phyloP scores from a whole-genome alignment of 2,113 vertebrate genomes.

The Steatornis caripensis region DNA sequence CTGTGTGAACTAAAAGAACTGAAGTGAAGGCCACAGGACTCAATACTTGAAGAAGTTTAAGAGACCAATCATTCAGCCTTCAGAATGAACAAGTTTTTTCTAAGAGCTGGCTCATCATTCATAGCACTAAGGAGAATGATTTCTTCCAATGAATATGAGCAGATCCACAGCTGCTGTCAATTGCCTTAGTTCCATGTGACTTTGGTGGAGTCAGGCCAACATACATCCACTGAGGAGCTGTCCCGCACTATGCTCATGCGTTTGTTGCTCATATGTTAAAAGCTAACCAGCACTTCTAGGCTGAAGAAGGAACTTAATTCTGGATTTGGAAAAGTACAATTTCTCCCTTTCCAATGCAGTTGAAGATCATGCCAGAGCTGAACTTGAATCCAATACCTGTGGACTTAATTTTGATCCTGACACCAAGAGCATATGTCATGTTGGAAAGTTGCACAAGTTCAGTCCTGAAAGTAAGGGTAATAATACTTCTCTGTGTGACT shows the following conservation, averaged over 20 bases:
- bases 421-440: not conserved
- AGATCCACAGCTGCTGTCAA: not conserved
- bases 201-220: not conserved
- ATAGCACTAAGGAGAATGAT: not conserved
- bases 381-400: not conserved
- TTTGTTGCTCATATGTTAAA: not conserved
- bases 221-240: not conserved
- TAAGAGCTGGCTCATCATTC: not conserved
- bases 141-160: not conserved
- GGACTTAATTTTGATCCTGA: not conserved
- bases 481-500: not conserved
- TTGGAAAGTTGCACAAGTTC: not conserved
- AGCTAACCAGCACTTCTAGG: not conserved
- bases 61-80: not conserved
- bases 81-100: not conserved
- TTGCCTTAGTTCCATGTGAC: not conserved
- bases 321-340: not conserved
- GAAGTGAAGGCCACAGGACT: not conserved
- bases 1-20: not conserved
- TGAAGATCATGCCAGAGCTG: not conserved
- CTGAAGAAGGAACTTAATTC: not conserved
- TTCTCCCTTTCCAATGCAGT: not conserved
- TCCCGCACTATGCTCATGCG: not conserved
- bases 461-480: not conserved
- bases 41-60: not conserved